These are phyloP conservation scores for Forbesichthys agassizii DNA, from an alignment of 2,113 vertebrate species.

Conservation along the genomic window DNA sequence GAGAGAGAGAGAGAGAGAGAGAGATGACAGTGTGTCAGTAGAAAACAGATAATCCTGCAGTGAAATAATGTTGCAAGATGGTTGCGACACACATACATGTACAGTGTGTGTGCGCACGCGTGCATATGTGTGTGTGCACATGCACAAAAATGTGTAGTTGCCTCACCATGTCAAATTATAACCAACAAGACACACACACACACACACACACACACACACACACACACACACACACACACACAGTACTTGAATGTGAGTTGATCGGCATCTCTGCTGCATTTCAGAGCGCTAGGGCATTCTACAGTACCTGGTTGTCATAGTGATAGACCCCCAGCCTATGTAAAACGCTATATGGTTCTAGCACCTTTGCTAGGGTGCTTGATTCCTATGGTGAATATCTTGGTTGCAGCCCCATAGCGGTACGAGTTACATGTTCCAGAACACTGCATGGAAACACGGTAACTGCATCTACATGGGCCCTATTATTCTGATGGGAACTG, in stretches of 20 bases:
- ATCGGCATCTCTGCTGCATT: constrained; percentile 15
- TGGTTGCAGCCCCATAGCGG: too few species aligned
- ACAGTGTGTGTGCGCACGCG: not conserved
- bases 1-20: constrained; percentile 17
- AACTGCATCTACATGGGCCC: too few species aligned
- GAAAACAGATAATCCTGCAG: too few species aligned
- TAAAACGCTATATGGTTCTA: too few species aligned
- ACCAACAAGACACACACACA: too few species aligned
- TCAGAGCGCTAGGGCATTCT: constrained; percentile 25
- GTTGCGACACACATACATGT: not conserved
- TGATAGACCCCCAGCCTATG: not conserved
- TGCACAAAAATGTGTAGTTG: too few species aligned
- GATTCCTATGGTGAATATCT: too few species aligned
- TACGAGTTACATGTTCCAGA: not conserved
- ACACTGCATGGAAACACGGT: not conserved
- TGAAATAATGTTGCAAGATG: not conserved
- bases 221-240: too few species aligned
- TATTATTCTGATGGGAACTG: too few species aligned
- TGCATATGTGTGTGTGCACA: not conserved
- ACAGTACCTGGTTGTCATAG: constrained; percentile 13
- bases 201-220: too few species aligned
- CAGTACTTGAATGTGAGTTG: not conserved
- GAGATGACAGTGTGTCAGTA: not conserved
- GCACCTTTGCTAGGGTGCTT: too few species aligned
- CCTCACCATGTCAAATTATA: too few species aligned